These are phyloP conservation scores for Heteromurus nitidus DNA, from an alignment of 2,888 invertebrate genomes.

Conservation along the genomic window DNA sequence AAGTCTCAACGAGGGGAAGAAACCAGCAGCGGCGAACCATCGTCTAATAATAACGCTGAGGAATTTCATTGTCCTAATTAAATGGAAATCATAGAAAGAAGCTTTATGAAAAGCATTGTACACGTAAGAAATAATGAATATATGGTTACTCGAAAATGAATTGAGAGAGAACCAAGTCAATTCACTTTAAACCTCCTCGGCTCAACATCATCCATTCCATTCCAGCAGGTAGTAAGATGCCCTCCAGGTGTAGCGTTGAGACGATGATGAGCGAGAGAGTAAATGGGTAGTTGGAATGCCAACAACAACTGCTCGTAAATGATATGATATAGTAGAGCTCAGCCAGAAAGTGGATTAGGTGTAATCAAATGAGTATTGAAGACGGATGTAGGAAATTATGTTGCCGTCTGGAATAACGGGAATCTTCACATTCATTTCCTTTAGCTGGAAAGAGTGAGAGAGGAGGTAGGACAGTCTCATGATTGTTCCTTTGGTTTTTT, in stretches of 20 bases:
- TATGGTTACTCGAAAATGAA: no score
- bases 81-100: background rate
- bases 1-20: no score
- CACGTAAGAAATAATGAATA: no score
- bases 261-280: background rate
- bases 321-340: background rate
- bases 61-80: constrained; percentile 39
- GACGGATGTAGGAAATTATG: constrained; percentile 63
- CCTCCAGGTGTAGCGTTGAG: background rate
- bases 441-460: no score
- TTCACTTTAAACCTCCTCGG: constrained; percentile 11
- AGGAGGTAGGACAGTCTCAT: background rate
- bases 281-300: no score
- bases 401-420: constrained; percentile 53
- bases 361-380: constrained; percentile 44
- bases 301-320: background rate
- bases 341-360: background rate
- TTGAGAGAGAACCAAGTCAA: no score
- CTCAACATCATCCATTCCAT: background rate
- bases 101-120: no score
- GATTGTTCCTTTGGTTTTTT: background rate
- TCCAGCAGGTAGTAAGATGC: no score
- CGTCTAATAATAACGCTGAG: background rate
- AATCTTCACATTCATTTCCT: constrained; percentile 7
- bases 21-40: no score